phyloP scores from a whole-genome alignment of 2,888 invertebrate genomes.

The Drosophila cognata region DNA sequence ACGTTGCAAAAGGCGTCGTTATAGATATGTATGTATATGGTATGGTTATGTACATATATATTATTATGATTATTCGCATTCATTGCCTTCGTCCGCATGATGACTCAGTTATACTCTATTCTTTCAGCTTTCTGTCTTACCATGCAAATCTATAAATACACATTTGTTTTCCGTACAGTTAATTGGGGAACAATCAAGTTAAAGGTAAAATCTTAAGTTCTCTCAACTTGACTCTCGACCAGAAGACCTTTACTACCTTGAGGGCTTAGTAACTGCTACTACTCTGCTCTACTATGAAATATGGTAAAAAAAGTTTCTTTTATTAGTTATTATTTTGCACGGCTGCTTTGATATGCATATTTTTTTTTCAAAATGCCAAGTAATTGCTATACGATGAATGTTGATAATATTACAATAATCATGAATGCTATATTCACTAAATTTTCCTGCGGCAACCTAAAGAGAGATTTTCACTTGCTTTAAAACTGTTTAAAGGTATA shows the following conservation, averaged over 20 bases:
- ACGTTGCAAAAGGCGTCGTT: constrained; percentile 18
- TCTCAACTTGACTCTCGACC: background rate
- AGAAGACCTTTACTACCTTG: background rate
- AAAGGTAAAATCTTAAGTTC: background rate
- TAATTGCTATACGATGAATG: background rate
- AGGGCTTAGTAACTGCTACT: background rate
- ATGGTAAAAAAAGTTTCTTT: constrained; percentile 6
- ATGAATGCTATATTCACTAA: background rate
- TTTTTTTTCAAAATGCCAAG: background rate
- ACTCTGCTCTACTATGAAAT: background rate
- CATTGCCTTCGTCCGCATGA: background rate
- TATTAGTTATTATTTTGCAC: constrained; percentile 15
- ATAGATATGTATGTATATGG: background rate
- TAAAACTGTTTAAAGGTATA: constrained; percentile 8
- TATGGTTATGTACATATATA: background rate
- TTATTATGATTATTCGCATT: background rate
- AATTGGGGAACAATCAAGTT: background rate
- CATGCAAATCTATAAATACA: background rate
- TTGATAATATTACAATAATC: background rate
- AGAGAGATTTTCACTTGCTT: background rate
- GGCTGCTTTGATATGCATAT: constrained; percentile 3
- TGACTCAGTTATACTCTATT: constrained; percentile 4
- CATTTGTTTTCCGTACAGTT: background rate
- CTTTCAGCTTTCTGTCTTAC: background rate
- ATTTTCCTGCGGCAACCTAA: background rate